Conservation (phyloP, 2,888 invertebrate species). For the Cremastobaeus sp. region DNA sequence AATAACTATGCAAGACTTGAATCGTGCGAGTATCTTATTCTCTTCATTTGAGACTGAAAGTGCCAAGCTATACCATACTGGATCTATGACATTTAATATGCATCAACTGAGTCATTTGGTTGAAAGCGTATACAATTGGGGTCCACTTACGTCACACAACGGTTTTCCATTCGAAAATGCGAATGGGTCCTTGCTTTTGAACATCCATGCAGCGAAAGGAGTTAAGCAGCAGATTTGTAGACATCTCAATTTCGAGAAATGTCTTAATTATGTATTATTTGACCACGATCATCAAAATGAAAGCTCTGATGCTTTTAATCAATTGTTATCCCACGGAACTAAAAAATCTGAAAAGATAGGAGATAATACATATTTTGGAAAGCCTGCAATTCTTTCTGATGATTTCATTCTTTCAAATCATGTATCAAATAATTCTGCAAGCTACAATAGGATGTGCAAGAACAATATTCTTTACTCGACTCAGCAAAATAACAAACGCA, state of each 20-base stretch:
- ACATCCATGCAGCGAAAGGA: slow-evolving; percentile 9
- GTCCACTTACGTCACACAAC: slow-evolving; percentile 2
- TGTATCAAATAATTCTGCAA: slow-evolving; percentile 4
- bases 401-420: not conserved
- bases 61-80: slow-evolving; percentile 6
- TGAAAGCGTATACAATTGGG: slow-evolving; percentile 38
- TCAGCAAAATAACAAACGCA: slow-evolving; percentile 10
- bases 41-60: not conserved
- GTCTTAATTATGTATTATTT: not conserved
- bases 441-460: slow-evolving; percentile 2
- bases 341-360: slow-evolving; percentile 1
- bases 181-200: slow-evolving; percentile 7
- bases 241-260: not conserved
- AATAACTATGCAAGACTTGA: not conserved
- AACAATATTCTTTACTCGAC: not conserved
- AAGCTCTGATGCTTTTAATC: not conserved
- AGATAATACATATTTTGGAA: slow-evolving; percentile 17
- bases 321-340: not conserved
- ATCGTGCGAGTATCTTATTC: not conserved
- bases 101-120: slow-evolving; percentile 30
- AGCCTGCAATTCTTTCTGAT: not conserved
- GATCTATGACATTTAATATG: slow-evolving; percentile 23
- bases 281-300: not conserved
- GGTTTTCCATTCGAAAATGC: slow-evolving; percentile 22
- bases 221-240: slow-evolving; percentile 14